A percentile compares a stretch with the other conserved stretches of the same genome.
phyloP scores from a whole-genome alignment of 2,797 vertebrate species.

The Pseudochirops corinnae region DNA sequence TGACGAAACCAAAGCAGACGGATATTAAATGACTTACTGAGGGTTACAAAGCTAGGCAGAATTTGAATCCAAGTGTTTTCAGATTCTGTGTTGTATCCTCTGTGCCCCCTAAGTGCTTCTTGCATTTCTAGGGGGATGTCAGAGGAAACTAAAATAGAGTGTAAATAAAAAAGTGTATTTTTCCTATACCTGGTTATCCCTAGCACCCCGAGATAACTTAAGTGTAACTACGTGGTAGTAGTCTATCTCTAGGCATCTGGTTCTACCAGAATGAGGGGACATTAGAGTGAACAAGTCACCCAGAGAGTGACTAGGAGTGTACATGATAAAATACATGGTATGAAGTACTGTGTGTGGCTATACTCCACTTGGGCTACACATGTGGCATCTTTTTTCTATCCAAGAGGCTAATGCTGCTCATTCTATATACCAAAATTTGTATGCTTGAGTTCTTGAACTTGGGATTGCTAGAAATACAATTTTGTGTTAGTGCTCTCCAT shows the following conservation, averaged over 20 bases:
- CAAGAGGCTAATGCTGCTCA: background rate
- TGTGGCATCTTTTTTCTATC: background rate
- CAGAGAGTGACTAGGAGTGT: background rate
- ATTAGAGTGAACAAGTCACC: background rate
- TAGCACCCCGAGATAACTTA: background rate
- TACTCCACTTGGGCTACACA: background rate
- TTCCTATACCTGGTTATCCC: background rate
- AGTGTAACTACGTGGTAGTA: background rate
- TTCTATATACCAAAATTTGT: background rate
- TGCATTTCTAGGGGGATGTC: no score
- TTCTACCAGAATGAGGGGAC: background rate
- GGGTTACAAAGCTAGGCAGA: background rate
- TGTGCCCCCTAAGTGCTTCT: background rate
- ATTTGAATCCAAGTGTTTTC: background rate
- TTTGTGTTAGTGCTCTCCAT: background rate
- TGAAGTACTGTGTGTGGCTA: background rate
- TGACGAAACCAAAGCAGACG: background rate
- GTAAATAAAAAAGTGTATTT: background rate
- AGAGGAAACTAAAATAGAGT: background rate
- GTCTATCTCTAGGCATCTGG: background rate
- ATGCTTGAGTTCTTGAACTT: background rate
- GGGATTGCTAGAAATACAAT: background rate
- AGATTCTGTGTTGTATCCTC: background rate
- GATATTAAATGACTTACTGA: background rate
- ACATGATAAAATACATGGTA: background rate